phyloP scores from a whole-genome alignment of 2,888 invertebrate species.

The Yponomeuta cagnagella region DNA sequence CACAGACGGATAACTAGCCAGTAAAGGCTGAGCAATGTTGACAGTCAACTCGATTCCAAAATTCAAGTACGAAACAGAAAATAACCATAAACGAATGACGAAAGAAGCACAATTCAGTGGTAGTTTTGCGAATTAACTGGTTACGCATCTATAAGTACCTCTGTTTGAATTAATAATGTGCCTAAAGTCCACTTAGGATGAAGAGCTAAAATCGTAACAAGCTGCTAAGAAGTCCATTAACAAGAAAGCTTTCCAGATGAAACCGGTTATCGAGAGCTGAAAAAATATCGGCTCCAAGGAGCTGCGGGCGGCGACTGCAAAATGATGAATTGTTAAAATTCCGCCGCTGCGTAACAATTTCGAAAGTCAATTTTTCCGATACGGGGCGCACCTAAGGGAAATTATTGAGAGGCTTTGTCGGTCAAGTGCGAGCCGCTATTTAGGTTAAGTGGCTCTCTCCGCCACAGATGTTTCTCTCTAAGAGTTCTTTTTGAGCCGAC shows the following conservation, averaged over 20 bases:
- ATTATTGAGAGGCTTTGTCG: background rate
- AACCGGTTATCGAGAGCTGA: background rate
- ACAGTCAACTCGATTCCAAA: too few species aligned
- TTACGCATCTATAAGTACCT: background rate
- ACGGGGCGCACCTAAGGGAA: background rate
- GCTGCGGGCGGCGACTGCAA: background rate
- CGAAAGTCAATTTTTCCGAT: background rate
- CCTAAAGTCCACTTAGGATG: background rate
- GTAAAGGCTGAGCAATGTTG: too few species aligned
- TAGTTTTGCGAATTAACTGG: too few species aligned
- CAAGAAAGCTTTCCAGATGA: background rate
- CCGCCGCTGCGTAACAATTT: background rate
- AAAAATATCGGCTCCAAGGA: background rate
- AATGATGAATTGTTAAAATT: slow-evolving; percentile 2
- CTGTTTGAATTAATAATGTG: background rate
- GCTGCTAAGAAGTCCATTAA: background rate
- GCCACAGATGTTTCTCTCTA: background rate
- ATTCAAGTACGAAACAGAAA: too few species aligned
- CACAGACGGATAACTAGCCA: too few species aligned
- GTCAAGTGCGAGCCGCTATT: background rate
- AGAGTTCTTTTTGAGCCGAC: background rate
- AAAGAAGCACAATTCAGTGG: too few species aligned
- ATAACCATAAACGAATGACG: too few species aligned
- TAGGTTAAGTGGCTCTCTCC: background rate
- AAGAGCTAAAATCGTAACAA: background rate